Conservation (phyloP, 2,888 invertebrate species). For the Himalopsyche tibetana region DNA sequence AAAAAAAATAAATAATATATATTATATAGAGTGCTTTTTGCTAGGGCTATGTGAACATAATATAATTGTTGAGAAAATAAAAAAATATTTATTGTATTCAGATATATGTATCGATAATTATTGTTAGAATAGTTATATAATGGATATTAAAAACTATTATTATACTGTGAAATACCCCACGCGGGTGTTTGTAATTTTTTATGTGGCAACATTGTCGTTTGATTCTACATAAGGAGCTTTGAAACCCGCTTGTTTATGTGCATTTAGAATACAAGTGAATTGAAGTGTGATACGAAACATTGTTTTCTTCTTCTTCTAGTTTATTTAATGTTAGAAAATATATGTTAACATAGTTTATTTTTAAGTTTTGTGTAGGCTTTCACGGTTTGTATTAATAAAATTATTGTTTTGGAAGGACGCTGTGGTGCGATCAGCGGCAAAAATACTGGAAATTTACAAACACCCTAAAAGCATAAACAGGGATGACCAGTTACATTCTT, state of each 20-base stretch:
- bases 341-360: not conserved
- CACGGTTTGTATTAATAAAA: not conserved
- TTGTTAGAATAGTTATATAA: conserved; percentile 72
- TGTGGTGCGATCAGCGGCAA: no score
- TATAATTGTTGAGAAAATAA: conserved; percentile 56
- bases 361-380: not conserved
- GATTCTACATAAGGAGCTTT: not conserved
- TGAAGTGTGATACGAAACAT: conserved; percentile 15
- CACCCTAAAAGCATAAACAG: no score
- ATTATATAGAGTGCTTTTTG: not conserved
- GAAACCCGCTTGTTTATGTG: not conserved
- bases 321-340: not conserved
- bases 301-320: conserved; percentile 1
- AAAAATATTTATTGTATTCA: conserved; percentile 58
- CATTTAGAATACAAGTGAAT: not conserved
- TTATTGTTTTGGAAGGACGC: not conserved
- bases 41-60: conserved; percentile 17
- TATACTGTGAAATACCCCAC: conserved; percentile 53
- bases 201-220: conserved; percentile 45
- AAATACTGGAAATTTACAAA: no score
- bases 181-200: conserved; percentile 52
- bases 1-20: conserved; percentile 69
- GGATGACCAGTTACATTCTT: no score
- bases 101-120: conserved; percentile 47
- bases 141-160: conserved; percentile 68